Evolutionary conservation across 2,888 invertebrate species (phyloP).

Genomic region (Branchipolynoe longqiensis): DNA sequence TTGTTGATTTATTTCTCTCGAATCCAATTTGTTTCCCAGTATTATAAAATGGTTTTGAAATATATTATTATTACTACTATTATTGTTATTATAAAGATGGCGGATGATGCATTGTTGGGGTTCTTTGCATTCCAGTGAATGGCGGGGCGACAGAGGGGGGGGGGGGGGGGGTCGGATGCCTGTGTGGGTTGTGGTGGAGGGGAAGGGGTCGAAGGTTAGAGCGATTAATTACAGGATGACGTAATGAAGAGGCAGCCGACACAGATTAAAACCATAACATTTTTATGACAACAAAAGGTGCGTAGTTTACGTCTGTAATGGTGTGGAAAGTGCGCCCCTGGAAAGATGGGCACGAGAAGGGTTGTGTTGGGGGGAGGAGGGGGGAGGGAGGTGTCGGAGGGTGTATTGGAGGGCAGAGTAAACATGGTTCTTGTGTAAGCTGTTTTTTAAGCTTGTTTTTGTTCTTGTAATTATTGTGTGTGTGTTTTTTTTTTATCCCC

Average conservation of each 20-base stretch:
- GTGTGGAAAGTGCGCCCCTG: constrained; percentile 32
- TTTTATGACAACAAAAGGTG: constrained; percentile 33
- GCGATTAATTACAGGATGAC: constrained; percentile 33
- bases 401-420: no score
- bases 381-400: no score
- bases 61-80: no score
- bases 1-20: no score
- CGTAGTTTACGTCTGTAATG: constrained; percentile 15
- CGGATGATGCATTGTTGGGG: no score
- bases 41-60: no score
- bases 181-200: not conserved
- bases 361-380: no score
- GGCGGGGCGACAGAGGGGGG: not conserved
- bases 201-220: not conserved
- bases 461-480: no score
- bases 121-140: constrained; percentile 15
- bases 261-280: constrained; percentile 19
- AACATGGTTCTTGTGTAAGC: not conserved
- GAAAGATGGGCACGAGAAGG: not conserved
- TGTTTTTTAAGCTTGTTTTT: not conserved
- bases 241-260: constrained; percentile 23
- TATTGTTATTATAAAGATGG: no score
- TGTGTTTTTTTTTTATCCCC: no score
- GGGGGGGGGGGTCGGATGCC: constrained; percentile 2
- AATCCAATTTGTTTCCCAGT: no score